Evolutionary conservation across 2,113 vertebrate species (phyloP).

Genomic region (Pomatorhinus ruficollis): DNA sequence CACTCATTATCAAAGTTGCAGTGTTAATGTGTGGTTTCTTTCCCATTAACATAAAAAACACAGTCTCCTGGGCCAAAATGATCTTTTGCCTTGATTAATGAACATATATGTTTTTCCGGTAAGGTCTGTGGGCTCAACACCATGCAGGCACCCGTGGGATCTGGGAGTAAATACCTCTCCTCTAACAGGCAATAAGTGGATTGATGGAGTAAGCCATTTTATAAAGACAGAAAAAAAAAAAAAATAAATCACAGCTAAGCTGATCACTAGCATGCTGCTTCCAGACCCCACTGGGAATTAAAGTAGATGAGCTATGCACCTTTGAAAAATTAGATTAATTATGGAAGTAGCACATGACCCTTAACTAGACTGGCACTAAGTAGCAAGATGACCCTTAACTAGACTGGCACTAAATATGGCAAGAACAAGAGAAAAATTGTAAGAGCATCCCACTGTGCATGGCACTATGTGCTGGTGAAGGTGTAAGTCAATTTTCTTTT

Average conservation of each 20-base stretch:
- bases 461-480: neutral
- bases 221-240: neutral
- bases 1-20: neutral
- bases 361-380: neutral
- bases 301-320: neutral
- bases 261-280: neutral
- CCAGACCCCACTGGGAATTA: neutral
- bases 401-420: neutral
- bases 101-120: neutral
- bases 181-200: neutral
- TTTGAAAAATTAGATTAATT: conserved; percentile 34
- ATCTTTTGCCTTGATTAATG: neutral
- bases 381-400: neutral
- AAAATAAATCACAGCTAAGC: neutral
- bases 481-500: neutral
- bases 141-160: neutral
- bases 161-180: neutral
- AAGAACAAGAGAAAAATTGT: neutral
- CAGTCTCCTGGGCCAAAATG: neutral
- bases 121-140: neutral
- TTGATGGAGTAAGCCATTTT: neutral
- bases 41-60: neutral
- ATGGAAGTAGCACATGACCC: neutral
- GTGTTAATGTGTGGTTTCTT: neutral
- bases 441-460: neutral